Base-by-base conservation (phyloP, 2,113 vertebrate species). In the Pelvicachromis taeniatus region DNA sequence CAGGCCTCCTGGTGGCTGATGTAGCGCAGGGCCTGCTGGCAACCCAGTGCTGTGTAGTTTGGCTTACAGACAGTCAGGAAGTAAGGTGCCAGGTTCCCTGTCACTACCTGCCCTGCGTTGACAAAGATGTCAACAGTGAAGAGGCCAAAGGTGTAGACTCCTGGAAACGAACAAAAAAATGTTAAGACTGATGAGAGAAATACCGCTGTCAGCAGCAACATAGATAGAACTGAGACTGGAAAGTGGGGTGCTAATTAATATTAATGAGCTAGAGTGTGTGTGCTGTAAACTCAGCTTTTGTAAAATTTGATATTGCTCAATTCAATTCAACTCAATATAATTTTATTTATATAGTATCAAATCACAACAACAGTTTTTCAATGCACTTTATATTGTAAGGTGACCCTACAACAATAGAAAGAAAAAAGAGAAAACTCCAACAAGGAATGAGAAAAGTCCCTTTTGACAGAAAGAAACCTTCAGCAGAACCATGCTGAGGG, bases 91-190 rank as follows among this genome's bases (percentile, higher is more conserved):
- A 99, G 96, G 90, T 99, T 99, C 38, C 99, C 99, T 35, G 98
- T 99, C 87, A 99, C 99, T 10, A 99, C 98, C 96, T 99, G 99
- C 88, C 99, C 99, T 9, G 98, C 99, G 79, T 99, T 99, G 93
- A 99, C 98, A 93, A 99, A 99, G 95, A 99, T 99, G 95, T 99
- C 99, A 16, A 98, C 98, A 33, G 98, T 97, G 95, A 99, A 99
- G 58, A 99, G 97, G 94, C 99, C 99, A 90, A 99, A 99, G 23
- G 97, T 95, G 90, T 99, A 99, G 94, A 99, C 98, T 86, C 99
- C 99, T 99, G 90, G n/a, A 73, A 81, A 95, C 84, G 87, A 56
- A 85, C 9, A 77, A 58, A 12, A 8, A 11, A 21, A 11, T 4
- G 7, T 11, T 87, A 19, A 77, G 21, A 48, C 7, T 50, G 3